Base-by-base conservation (phyloP, 2,888 invertebrate species). In the Lomographa bimaculata region DNA sequence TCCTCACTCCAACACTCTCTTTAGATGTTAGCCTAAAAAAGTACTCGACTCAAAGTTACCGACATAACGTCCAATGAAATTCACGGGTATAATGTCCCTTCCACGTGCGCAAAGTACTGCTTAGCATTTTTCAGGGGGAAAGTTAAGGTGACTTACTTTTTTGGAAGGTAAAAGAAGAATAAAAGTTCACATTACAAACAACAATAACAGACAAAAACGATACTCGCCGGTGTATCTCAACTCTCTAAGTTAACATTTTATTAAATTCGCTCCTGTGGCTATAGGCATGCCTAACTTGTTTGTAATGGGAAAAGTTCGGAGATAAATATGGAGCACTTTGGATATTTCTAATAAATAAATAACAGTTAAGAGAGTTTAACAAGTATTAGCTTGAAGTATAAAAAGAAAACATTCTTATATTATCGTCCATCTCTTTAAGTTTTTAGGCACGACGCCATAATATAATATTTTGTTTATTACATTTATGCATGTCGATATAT, bases 301-400 rank as follows among this genome's bases (percentile, higher is more conserved):
- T 52, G 54, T 66, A 66, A 68, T 64, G 64, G 63, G 61, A 62
- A 69, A 68, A 66, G 57, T 67, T 66, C 39, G 29, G 29, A 44
- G 44, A 32, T 53, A 55, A 60, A 61, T 60, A 63, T 58, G 50
- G 45, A 64, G 57, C 53, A 44, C 44, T 57, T 53, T 33, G 37
- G 46, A 44, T 49, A 50, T 53, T 47, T 39, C 34, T 38, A 33
- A 38, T 17, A 32, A 26, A 26, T 18, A 18, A 34, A 12, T 17
- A 21, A 14, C 23, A 28, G 7, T 21, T 27, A 8, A n/a, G n/a
- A n/a, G n/a, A n/a, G n/a, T n/a, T n/a, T n/a, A n/a, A n/a, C n/a
- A n/a, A n/a, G n/a, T n/a, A n/a, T n/a, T n/a, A n/a, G n/a, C n/a
- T n/a, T n/a, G n/a, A n/a, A n/a, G n/a, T n/a, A n/a, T n/a, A n/a